These are phyloP conservation scores for western clawed frog (Xenopus tropicalis) DNA, from an alignment of 2,113 vertebrate species.

Conservation along the genomic window UCB_Xtro_10.0 CM004447.2:106158001-106158500, in stretches of 20 bases:
- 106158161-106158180: too few relatives aligned
- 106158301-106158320: constrained; percentile 97
- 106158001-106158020: too few relatives aligned
- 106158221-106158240: constrained; percentile 87
- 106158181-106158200: too few relatives aligned
- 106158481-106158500: too few relatives aligned
- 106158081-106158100: too few relatives aligned
- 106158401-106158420: not conserved
- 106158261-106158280: constrained; percentile 95
- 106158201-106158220: not conserved
- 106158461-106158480: not conserved
- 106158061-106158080: too few relatives aligned
- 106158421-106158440: not conserved
- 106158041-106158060: too few relatives aligned
- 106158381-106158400: not conserved
- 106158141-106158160: too few relatives aligned
- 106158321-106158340: constrained; percentile 98
- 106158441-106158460: too few relatives aligned
- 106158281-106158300: constrained; percentile 97
- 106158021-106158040: too few relatives aligned
- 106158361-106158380: constrained; percentile 77
- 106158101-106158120: too few relatives aligned
- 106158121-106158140: too few relatives aligned
- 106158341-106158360: constrained; percentile 97
- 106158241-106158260: constrained; percentile 94